phyloP scores from a whole-genome alignment of 2,888 invertebrate species.

The Odontothrips loti region DNA sequence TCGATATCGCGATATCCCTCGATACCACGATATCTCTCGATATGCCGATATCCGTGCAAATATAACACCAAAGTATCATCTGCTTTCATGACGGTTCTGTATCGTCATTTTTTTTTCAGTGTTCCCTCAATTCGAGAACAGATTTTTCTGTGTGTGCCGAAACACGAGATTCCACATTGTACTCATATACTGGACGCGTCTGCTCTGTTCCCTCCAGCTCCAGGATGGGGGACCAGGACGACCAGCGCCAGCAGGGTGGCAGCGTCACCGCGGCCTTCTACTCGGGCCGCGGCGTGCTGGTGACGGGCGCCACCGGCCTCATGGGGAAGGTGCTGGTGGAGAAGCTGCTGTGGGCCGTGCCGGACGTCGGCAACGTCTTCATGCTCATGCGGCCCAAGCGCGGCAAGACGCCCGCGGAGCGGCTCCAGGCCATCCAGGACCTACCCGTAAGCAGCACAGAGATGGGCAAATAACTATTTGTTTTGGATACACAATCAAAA shows the following conservation, averaged over 20 bases:
- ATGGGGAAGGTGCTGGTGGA: conserved; percentile 17
- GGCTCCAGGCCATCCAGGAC: background rate
- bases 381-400: conserved; percentile 19
- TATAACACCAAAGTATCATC: too few relatives aligned
- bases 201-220: background rate
- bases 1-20: too few relatives aligned
- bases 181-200: too few relatives aligned
- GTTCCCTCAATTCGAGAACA: too few relatives aligned
- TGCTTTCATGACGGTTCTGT: too few relatives aligned
- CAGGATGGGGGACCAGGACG: background rate
- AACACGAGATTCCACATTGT: too few relatives aligned
- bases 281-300: conserved; percentile 7
- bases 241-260: background rate
- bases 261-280: background rate
- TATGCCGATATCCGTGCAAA: too few relatives aligned
- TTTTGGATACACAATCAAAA: too few relatives aligned
- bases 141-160: too few relatives aligned
- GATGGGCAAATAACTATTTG: too few relatives aligned
- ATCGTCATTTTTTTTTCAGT: too few relatives aligned
- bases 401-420: conserved; percentile 5
- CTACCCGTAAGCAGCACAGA: background rate
- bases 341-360: conserved; percentile 23
- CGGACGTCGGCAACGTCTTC: background rate
- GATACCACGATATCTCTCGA: too few relatives aligned
- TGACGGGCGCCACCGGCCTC: conserved; percentile 2